Evolutionary conservation across 2,888 invertebrate species (phyloP), one percentile per base, ranked within the genome.

Genomic region (Andrena marginata): DNA sequence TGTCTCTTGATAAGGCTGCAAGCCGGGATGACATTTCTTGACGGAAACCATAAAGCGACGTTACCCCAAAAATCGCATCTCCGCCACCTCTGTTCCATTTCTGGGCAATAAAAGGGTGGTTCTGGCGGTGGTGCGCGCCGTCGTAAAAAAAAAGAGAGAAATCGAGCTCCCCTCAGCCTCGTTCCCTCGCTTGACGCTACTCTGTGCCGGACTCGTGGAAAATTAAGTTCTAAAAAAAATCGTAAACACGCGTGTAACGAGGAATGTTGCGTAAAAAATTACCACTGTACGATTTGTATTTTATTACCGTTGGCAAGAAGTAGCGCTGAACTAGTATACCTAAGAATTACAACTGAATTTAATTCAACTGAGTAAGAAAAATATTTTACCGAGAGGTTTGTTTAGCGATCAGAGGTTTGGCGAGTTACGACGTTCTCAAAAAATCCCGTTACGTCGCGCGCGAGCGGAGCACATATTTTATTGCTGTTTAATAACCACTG

Each of bases 1-100:
- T n/a, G n/a, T n/a, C n/a, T n/a, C n/a, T n/a, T n/a, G n/a, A 87
- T 87, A 88, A 87, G 79, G 71, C 65, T 60, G 48, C 59, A 23
- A 23, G 59, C 29, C 67, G 48, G 59, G 70, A 83, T 79, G 72
- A 81, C 85, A 80, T 82, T 87, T 85, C 79, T 81, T 71, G 49
- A 77, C 78, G 78, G 80, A 75, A 85, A 85, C 73, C 78, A 77
- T 80, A 82, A 87, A 85, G 75, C 71, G 33, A 51, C 48, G 62
- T 76, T 74, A 78, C 54, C 35, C 74, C 54, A 75, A 72, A 85
- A 87, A 86, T 80, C 60, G 60, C 49, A 70, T 72, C 76, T 72
- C 54, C 75, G 65, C 60, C 80, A 81, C 84, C 81, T 78, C 77
- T 56, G 80, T 74, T 70, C 33, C 70, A 51, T 84, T 73, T 51